These are phyloP conservation scores for Columba livia DNA, from an alignment of 2,113 vertebrate species.

Conservation along the genomic window DNA sequence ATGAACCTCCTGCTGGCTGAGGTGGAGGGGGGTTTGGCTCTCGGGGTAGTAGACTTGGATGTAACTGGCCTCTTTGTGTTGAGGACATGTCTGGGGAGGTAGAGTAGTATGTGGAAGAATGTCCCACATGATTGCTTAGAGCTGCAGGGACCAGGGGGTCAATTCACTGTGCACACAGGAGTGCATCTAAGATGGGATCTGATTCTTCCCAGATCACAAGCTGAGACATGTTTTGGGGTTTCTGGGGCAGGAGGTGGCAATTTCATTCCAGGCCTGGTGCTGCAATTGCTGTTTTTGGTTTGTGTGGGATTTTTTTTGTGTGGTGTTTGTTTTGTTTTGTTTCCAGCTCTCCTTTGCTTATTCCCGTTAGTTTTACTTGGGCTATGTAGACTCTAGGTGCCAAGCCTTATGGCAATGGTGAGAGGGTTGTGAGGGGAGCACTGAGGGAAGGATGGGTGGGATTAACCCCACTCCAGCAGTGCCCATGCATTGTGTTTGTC, in stretches of 20 bases:
- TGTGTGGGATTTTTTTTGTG: too few relatives aligned
- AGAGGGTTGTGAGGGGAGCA: neutral
- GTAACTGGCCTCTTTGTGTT: neutral
- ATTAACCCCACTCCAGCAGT: neutral
- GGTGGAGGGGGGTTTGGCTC: neutral
- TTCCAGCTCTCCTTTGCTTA: neutral
- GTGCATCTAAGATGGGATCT: neutral
- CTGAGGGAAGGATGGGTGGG: neutral
- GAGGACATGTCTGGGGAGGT: neutral
- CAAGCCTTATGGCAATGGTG: neutral
- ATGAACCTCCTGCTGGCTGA: neutral
- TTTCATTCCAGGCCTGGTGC: neutral
- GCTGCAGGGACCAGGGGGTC: neutral
- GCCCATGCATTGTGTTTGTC: neutral
- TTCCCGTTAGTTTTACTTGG: neutral
- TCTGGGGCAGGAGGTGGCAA: neutral
- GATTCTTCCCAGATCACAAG: neutral
- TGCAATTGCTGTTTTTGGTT: neutral
- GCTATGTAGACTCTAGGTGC: rapidly evolving
- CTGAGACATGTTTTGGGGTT: neutral
- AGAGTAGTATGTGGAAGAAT: neutral
- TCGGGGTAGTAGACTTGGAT: neutral
- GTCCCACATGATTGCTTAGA: neutral
- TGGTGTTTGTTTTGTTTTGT: neutral
- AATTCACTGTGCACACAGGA: neutral